Base-by-base conservation (phyloP, 2,113 vertebrate genomes). In the Desmodus rotundus region DNA sequence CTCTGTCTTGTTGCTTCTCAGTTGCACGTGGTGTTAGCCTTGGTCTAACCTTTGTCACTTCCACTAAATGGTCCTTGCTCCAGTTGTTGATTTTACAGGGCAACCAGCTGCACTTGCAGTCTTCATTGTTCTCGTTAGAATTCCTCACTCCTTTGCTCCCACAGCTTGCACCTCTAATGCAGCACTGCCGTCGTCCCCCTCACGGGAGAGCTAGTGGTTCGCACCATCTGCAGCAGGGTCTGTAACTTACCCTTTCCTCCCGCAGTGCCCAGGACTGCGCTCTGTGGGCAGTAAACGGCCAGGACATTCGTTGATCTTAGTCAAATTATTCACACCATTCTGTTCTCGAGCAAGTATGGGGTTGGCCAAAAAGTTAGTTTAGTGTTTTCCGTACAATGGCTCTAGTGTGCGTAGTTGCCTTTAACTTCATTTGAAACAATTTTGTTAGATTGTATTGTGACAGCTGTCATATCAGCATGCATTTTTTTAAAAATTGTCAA, bases 161-260 rank as follows among this genome's bases (percentile, higher is more conserved):
- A 15, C 2, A 67, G 41, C 54, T 74, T 15, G 15, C 4, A 3
- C 11, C 50, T 45, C 33, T 17, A 7, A 28, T 0, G 14, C 1
- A 19, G 31, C 22, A 7, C 65, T n/a, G 24, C 41, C 63, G 41
- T 47, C 52, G 5, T n/a, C 15, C 67, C 22, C 41, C 63, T 36
- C 14, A 0, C 0, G 17, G 47, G 3, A 4, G 0, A 7, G 16
- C 12, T 12, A 45, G 68, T 6, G 67, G 58, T n/a, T 56, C 31
- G 26, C 10, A 13, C 3, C 22, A 9, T 58, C 52, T 47, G 63
- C n/a, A 43, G 45, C 22, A 41, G 33, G 74, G 43, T 36, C n/a
- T 43, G 45, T 50, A 28, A 11, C 22, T 81, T 45, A 12, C n/a
- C 68, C 72, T 36, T 77, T 38, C 63, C 36, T n/a, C 9, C 4